These are phyloP conservation scores for Berghia stephanieae DNA, from an alignment of 1,140 invertebrate species.

Conservation along the genomic window DNA sequence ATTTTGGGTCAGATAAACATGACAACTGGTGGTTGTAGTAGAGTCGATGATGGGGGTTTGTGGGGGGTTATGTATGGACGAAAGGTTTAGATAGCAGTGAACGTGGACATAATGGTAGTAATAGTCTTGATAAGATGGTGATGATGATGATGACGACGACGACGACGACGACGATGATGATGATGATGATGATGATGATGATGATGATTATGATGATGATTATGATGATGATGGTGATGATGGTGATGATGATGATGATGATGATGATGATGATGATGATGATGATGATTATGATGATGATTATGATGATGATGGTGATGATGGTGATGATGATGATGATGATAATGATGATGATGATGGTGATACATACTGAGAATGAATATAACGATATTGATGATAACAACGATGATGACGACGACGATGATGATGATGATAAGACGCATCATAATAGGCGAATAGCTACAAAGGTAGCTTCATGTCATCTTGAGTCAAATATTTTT, in stretches of 20 bases:
- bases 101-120: not conserved
- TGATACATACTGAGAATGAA: not conserved
- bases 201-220: no score
- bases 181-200: conserved; percentile 6
- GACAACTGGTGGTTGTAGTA: no score
- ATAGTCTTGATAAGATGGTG: not conserved
- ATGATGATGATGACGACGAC: not conserved
- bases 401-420: conserved; percentile 1
- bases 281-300: no score
- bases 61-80: no score
- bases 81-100: no score
- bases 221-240: conserved; percentile 1
- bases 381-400: not conserved
- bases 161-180: conserved; percentile 4
- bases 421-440: not conserved
- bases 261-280: conserved; percentile 8
- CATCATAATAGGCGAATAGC: not conserved
- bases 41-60: no score
- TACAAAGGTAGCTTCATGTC: no score
- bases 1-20: no score
- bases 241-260: not conserved
- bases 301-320: not conserved
- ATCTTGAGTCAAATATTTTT: no score
- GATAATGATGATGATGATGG: conserved; percentile 1
- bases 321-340: conserved; percentile 1